Evolutionary conservation across 1,140 invertebrate genomes (phyloP).

Genomic region (Littorina saxatilis): DNA sequence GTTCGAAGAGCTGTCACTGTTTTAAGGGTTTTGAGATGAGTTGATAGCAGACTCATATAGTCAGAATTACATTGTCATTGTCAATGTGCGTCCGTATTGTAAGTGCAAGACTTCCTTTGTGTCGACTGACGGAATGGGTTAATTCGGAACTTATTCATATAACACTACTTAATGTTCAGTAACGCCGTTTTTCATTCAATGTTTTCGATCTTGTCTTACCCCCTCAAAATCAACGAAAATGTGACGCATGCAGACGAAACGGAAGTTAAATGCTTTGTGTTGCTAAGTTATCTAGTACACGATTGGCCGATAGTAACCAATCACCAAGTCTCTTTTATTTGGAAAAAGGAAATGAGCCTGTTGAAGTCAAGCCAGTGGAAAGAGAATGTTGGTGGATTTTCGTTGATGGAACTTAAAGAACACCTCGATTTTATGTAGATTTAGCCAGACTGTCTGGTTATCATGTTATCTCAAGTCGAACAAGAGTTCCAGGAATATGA

Average conservation of each 20-base stretch:
- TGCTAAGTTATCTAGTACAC: background rate
- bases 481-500: constrained; percentile 39
- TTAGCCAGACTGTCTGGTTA: background rate
- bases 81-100: too few species aligned
- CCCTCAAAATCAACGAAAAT: background rate
- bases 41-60: too few species aligned
- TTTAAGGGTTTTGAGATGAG: too few species aligned
- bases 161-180: too few species aligned
- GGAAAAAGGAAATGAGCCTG: background rate
- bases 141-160: too few species aligned
- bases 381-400: background rate
- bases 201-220: too few species aligned
- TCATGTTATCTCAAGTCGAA: constrained; percentile 38
- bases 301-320: background rate
- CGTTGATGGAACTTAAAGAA: background rate
- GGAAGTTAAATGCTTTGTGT: background rate
- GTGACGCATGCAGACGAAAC: background rate
- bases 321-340: background rate
- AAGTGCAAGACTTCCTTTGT: too few species aligned
- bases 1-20: too few species aligned
- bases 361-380: background rate
- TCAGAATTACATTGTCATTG: too few species aligned
- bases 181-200: too few species aligned
- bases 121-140: too few species aligned
- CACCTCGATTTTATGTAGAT: background rate